A percentile compares a stretch with the other conserved stretches of the same genome.
phyloP scores from a whole-genome alignment of 2,888 invertebrate genomes.

The Linnaemya vulpina region DNA sequence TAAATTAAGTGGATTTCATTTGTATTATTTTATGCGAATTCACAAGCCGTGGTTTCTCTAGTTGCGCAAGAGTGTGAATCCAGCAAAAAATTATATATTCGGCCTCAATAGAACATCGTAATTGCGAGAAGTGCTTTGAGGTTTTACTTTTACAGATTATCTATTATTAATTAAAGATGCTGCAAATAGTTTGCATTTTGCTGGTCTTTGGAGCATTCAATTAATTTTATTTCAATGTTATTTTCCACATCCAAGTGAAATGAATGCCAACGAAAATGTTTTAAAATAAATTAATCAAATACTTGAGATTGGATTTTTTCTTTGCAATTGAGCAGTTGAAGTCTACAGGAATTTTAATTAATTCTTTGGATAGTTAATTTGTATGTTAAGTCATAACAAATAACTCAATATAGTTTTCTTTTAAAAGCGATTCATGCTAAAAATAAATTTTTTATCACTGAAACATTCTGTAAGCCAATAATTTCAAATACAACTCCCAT shows the following conservation, averaged over 20 bases:
- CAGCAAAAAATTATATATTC: neutral
- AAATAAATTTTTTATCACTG: too few relatives aligned
- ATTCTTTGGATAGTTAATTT: too few relatives aligned
- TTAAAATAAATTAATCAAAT: neutral
- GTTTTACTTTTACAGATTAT: slow-evolving; percentile 12
- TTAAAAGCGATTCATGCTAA: too few relatives aligned
- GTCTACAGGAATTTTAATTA: too few relatives aligned
- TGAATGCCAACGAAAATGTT: neutral
- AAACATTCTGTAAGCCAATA: too few relatives aligned
- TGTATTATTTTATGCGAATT: slow-evolving; percentile 40
- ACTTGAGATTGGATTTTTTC: too few relatives aligned
- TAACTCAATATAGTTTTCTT: too few relatives aligned
- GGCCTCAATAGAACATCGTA: neutral
- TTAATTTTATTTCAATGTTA: neutral
- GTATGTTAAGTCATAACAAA: too few relatives aligned
- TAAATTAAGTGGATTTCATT: slow-evolving; percentile 63
- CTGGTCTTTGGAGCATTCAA: slow-evolving; percentile 4
- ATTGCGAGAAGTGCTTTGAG: slow-evolving; percentile 33
- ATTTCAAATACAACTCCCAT: too few relatives aligned
- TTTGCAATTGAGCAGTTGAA: too few relatives aligned
- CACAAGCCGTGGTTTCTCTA: neutral
- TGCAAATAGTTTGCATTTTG: neutral
- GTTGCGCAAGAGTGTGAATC: neutral
- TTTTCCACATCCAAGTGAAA: neutral
- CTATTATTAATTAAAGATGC: slow-evolving; percentile 15